A percentile compares a stretch with the other conserved stretches of the same genome.
Evolutionary conservation across 2,113 vertebrate species (phyloP).

Genomic region (Puma concolor): DNA sequence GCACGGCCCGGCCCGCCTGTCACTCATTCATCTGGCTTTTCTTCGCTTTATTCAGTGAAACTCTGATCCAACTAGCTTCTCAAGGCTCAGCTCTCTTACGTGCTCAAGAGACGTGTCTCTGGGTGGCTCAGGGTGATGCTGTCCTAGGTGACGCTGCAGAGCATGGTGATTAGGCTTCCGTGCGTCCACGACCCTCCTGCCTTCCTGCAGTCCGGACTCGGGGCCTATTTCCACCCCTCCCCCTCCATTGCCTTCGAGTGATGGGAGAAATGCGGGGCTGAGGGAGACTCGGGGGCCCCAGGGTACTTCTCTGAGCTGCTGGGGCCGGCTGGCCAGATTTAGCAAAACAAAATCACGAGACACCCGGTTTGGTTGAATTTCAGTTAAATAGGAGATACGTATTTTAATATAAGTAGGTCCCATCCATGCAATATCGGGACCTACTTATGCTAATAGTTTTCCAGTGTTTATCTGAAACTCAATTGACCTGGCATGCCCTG

Average conservation of each 20-base stretch:
- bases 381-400: not conserved
- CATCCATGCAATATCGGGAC: not conserved
- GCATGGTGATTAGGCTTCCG: fast-evolving
- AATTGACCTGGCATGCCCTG: not conserved
- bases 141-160: fast-evolving
- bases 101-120: not conserved
- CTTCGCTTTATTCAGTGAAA: not conserved
- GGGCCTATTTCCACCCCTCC: too few species aligned
- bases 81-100: not conserved
- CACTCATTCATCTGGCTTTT: fast-evolving
- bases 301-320: not conserved
- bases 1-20: fast-evolving
- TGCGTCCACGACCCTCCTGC: fast-evolving
- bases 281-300: not conserved
- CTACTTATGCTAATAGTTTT: not conserved
- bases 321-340: not conserved
- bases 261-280: not conserved
- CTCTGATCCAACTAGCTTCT: not conserved
- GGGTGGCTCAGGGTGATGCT: fast-evolving
- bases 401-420: not conserved
- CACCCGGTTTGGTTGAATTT: not conserved
- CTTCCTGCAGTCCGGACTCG: not conserved
- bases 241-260: too few species aligned
- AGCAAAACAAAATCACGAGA: not conserved
- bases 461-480: not conserved